Evolutionary conservation across 1,140 invertebrate species (phyloP), one percentile per base, ranked within the genome.

Genomic region (Rhyacophila brunnea): DNA sequence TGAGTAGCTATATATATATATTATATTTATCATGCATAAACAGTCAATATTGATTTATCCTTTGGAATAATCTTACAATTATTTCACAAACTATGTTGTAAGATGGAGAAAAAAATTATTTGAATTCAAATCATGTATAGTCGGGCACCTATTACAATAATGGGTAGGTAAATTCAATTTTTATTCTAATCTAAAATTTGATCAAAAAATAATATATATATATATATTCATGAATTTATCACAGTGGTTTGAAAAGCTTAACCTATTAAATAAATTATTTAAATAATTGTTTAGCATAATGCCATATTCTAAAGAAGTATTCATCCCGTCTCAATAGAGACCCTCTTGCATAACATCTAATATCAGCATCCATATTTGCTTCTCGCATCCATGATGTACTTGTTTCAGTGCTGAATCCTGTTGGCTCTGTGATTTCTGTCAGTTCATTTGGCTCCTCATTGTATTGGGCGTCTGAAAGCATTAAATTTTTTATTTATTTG

Each of bases 221-320:
- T 42, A 40, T 50, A 34, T 19, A 50, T 40, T 49, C 23, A 28
- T 28, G 23, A 28, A 42, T 59, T 59, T 59, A 59, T 59, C 57
- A 59, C 57, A 59, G 57, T 51, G 36, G 19, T 58, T 58, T 50
- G 18, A 59, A 34, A 46, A 59, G 43, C 18, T 48, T 42, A 38
- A 47, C 32, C 44, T 19, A 56, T n/a, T 49, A 15, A 34, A 57
- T 49, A 57, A 42, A 42, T 44, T 84, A 88, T 75, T 89, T 84
- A 75, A 93, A 93, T 35, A 93, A 79, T 72, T 90, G 85, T 66
- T 87, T 87, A 48, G 90, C 89, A 67, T 92, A 90, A 74, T 88
- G 87, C 90, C 90, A 93, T 74, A 96, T 90, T 60, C 90, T 84
- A 85, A 96, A 96, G 86, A 95, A 96, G 78, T 96, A 96, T 79